Base-by-base conservation (phyloP, 2,797 vertebrate genomes). In the Sebastes steindachneri region DNA sequence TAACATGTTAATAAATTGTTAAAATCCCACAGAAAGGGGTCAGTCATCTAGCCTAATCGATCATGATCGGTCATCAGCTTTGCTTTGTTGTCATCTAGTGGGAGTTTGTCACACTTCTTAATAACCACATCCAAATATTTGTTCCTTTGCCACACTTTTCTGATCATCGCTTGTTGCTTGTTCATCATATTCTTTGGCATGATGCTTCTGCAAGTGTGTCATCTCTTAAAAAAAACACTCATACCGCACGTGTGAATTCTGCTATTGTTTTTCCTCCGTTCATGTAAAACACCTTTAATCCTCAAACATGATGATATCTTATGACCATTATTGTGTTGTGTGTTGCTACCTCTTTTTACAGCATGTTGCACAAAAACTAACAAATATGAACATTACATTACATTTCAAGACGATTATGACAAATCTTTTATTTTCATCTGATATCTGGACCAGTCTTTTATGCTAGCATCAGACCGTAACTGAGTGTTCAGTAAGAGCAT, bases 401-500 rank as follows among this genome's bases (percentile, higher is more conserved):
- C 19, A 31, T 33, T 54, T 41, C 9, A 55, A 29, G 1, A 21
- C 1, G 1, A 37, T 51, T 6, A 15, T 23, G 15, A 21, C 10
- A 66, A 4, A 35, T 53, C 7, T 41, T 29, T 12, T 17, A 9
- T 28, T 63, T 53, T 33, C 53, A 11, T 54, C 9, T 7, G 4
- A 57, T 33, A 25, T 54, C 19, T 3, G 1, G 15, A 54, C 21
- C 21, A 28, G 6, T 41, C 10, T 51, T 58, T 31, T 51, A 1
- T 0, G 2, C 35, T 17, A 2, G 1, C 4, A 5, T 33, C 1
- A 0, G 35, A 33, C 5, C 3, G 19, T 66, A 25, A 15, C 53
- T 69, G 7, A 21, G 21, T n/a, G 57, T 62, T 3, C n/a, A 54
- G 14, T 72, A 1, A 17, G 31, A 4, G 1, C 41, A 17, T 26